Base-by-base conservation (phyloP, 1,140 invertebrate species). In the Chironomus tepperi region DNA sequence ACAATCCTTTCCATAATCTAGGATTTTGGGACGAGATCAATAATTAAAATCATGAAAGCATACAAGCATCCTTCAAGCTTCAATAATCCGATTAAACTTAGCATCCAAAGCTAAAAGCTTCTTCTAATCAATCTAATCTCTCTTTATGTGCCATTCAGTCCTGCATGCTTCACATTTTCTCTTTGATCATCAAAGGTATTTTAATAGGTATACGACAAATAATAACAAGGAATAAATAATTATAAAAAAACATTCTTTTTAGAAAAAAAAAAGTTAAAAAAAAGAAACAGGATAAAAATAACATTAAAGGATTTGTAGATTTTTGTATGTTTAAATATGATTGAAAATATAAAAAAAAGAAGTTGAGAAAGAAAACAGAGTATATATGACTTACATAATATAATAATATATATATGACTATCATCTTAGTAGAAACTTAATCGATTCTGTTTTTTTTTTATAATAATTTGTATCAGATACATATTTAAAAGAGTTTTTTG, bases 391-490 rank as follows among this genome's bases (percentile, higher is more conserved):
- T 57, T 57, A 57, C 24, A 34, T 57, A 57, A 57, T 57, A n/a
- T 57, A 57, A 57, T 34, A 34, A 34, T 34, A 57, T 57, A 57
- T 57, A 57, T 57, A 57, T 57, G 47, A 57, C 47, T 57, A 57
- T 57, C 47, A 57, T 57, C 47, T 57, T 57, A 57, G 65, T 70
- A 70, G 65, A 70, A 70, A 70, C 65, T 70, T 70, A 70, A 70
- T 70, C 47, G 65, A 70, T 70, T 67, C 18, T 19, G 9, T 70
- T 19, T 19, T 70, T 67, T 67, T 18, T 70, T 70, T n/a, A 57
- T 57, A 57, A 57, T 57, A 57, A 21, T 70, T 21, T 70, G 65
- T 21, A 19, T 70, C 16, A 70, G 65, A 70, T 70, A 70, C 65
- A 70, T 70, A 18, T 19, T 70, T 70, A 70, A 70, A 70, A 70